phyloP scores from a whole-genome alignment of 2,888 invertebrate species.

The Acanthosepion esculentum region DNA sequence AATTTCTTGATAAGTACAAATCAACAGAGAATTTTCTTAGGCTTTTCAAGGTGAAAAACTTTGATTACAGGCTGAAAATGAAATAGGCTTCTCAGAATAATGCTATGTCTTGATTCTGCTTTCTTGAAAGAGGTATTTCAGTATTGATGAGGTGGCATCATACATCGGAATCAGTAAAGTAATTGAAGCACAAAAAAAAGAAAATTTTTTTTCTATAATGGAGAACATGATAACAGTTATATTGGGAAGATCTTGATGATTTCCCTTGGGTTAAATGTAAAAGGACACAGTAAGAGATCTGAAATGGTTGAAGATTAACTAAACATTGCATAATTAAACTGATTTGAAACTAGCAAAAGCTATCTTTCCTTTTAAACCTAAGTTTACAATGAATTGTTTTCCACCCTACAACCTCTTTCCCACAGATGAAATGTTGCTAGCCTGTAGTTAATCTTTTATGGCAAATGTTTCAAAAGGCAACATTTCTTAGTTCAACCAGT shows the following conservation, averaged over 20 bases:
- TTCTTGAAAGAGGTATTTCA: background rate
- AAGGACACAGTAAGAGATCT: background rate
- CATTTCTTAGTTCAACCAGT: too few relatives aligned
- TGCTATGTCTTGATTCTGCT: background rate
- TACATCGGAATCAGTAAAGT: background rate
- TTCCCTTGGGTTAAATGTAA: slow-evolving; percentile 11
- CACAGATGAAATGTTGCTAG: too few relatives aligned
- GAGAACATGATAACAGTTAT: background rate
- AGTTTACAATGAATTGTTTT: too few relatives aligned
- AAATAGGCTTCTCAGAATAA: background rate
- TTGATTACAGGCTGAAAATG: background rate
- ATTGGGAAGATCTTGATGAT: background rate
- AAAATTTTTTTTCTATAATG: background rate
- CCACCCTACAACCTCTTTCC: too few relatives aligned
- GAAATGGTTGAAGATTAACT: background rate
- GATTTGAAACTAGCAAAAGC: background rate
- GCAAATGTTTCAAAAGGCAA: too few relatives aligned
- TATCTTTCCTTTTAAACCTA: background rate
- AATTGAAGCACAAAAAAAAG: background rate
- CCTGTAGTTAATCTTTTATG: too few relatives aligned
- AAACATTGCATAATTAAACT: background rate
- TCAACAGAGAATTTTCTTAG: background rate
- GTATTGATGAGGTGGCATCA: background rate
- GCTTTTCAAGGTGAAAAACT: background rate
- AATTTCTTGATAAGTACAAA: background rate